A percentile compares a stretch with the other conserved stretches of the same genome.
phyloP scores from a whole-genome alignment of 2,113 vertebrate genomes.

The Vulpes lagopus region DNA sequence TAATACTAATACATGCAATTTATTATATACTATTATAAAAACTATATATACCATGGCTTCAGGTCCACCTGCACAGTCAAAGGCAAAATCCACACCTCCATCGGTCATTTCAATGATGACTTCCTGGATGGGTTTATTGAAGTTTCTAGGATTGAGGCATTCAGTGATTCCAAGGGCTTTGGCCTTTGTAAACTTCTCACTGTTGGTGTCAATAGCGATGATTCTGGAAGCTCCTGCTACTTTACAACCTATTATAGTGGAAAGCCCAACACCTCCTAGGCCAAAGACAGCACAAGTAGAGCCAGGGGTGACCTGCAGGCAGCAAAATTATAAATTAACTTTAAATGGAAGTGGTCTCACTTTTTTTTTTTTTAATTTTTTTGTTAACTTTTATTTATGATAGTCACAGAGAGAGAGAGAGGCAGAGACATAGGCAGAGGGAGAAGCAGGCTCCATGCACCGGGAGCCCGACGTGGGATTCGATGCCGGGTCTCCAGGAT shows the following conservation, averaged over 20 bases:
- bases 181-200: constrained; percentile 89
- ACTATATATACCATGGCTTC: constrained; percentile 89
- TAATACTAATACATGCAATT: neutral
- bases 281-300: constrained; percentile 93
- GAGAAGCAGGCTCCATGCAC: no score
- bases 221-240: constrained; percentile 93
- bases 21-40: neutral
- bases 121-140: constrained; percentile 88
- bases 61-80: constrained; percentile 91
- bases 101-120: constrained; percentile 89
- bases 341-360: neutral
- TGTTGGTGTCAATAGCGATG: constrained; percentile 92
- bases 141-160: constrained; percentile 90
- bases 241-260: constrained; percentile 94
- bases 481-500: no score
- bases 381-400: no score
- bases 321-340: constrained; percentile 12
- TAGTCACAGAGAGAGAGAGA: no score
- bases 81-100: constrained; percentile 90
- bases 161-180: constrained; percentile 90
- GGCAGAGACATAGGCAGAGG: no score
- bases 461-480: no score
- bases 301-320: constrained; percentile 89
- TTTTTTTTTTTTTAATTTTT: neutral
- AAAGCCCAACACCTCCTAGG: constrained; percentile 92